Evolutionary conservation across 2,113 vertebrate genomes (phyloP).

Genomic region (Taurulus bubalis): DNA sequence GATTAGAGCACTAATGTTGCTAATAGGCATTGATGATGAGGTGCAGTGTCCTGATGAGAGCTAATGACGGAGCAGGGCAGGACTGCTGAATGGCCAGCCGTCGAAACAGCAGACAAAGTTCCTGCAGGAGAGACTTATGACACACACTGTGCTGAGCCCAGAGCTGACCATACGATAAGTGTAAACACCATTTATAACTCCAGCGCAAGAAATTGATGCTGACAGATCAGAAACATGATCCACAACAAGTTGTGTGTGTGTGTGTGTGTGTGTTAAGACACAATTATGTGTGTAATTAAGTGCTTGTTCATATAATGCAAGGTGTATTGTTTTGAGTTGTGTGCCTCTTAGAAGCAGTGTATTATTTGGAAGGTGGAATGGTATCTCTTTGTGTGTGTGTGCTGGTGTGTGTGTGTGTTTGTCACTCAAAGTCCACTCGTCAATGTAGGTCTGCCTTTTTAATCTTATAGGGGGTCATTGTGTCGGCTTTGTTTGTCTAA

Average conservation of each 20-base stretch:
- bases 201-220: conserved; percentile 46
- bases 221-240: conserved; percentile 41
- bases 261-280: conserved; percentile 3
- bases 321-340: neutral
- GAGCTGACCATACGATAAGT: conserved; percentile 44
- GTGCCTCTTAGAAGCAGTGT: neutral
- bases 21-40: conserved; percentile 79
- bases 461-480: conserved; percentile 34
- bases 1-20: conserved; percentile 74
- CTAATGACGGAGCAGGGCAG: conserved; percentile 51
- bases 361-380: neutral
- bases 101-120: conserved; percentile 30
- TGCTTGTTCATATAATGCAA: neutral
- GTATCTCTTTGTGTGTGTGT: conserved; percentile 1
- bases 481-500: conserved; percentile 15
- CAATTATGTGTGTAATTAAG: neutral
- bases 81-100: conserved; percentile 57
- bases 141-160: conserved; percentile 21
- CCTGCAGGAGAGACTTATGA: conserved; percentile 58
- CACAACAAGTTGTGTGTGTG: conserved; percentile 23
- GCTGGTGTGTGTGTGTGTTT: conserved; percentile 6
- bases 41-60: conserved; percentile 54
- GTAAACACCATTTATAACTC: conserved; percentile 62
- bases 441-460: conserved; percentile 38
- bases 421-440: neutral